Conservation (phyloP, 35 echinoderm and acorn worm genomes). For the Eucidaris tribuloides region DNA sequence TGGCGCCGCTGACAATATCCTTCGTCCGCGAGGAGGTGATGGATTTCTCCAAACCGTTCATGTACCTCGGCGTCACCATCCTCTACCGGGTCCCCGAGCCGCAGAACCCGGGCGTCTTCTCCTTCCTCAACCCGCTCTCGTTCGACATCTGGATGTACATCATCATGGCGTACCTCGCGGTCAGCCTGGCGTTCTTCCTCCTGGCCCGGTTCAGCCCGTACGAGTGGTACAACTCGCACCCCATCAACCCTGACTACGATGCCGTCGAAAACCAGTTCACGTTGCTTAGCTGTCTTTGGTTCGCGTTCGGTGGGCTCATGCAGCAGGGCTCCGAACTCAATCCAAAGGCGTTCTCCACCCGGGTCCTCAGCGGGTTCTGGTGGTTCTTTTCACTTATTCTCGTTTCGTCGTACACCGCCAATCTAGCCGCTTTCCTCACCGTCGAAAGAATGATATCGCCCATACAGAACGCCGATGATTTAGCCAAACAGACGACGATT, state of each 20-base stretch:
- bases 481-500: conserved; percentile 86
- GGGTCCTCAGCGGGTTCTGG: conserved; percentile 96
- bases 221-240: conserved; percentile 96
- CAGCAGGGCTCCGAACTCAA: conserved; percentile 98
- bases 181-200: conserved; percentile 76
- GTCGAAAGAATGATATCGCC: conserved; percentile 98
- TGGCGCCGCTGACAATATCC: conserved; percentile 88
- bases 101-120: conserved; percentile 89
- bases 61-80: conserved; percentile 90
- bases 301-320: conserved; percentile 95
- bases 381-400: conserved; percentile 99
- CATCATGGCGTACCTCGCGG: conserved; percentile 71
- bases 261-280: conserved; percentile 97
- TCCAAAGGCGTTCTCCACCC: conserved; percentile 88
- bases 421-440: conserved; percentile 94
- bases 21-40: conserved; percentile 82
- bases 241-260: conserved; percentile 84
- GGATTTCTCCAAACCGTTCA: conserved; percentile 93
- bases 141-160: conserved; percentile 97
- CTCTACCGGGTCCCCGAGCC: conserved; percentile 76
- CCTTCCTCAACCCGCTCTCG: conserved; percentile 79
- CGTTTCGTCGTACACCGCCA: conserved; percentile 96
- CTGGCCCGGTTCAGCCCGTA: conserved; percentile 90
- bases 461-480: conserved; percentile 84
- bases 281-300: conserved; percentile 94